These are phyloP conservation scores for Turnix velox DNA, from an alignment of 2,113 vertebrate species.

Conservation along the genomic window DNA sequence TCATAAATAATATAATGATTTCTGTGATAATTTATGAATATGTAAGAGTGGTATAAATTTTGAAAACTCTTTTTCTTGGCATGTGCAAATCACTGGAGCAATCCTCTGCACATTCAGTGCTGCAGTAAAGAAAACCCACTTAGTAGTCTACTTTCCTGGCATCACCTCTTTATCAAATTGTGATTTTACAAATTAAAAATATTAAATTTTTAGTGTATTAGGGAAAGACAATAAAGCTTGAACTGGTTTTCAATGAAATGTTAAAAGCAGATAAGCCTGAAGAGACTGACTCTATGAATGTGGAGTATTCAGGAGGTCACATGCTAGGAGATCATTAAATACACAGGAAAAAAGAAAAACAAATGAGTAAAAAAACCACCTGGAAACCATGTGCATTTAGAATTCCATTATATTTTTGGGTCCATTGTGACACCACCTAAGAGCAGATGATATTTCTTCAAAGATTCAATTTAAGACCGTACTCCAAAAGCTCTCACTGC, in stretches of 20 bases:
- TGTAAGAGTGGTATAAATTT: too few relatives aligned
- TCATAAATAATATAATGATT: too few relatives aligned
- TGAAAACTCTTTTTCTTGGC: too few relatives aligned
- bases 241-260: not conserved
- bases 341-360: not conserved
- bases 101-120: too few relatives aligned
- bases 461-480: not conserved
- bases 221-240: not conserved
- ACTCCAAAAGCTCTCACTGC: conserved; percentile 24
- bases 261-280: not conserved
- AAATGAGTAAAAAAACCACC: accelerated
- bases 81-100: too few relatives aligned
- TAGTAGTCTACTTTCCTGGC: too few relatives aligned
- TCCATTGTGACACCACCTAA: not conserved
- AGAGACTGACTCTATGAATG: not conserved
- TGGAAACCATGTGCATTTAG: not conserved
- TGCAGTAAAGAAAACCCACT: too few relatives aligned
- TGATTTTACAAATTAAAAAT: not conserved
- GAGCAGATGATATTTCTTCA: not conserved
- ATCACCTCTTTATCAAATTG: not conserved
- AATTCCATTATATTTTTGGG: not conserved
- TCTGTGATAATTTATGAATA: too few relatives aligned
- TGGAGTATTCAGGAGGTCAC: not conserved
- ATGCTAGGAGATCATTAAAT: not conserved
- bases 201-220: not conserved